Conservation (phyloP, 2,113 vertebrate species). For the Syrrhaptes paradoxus region DNA sequence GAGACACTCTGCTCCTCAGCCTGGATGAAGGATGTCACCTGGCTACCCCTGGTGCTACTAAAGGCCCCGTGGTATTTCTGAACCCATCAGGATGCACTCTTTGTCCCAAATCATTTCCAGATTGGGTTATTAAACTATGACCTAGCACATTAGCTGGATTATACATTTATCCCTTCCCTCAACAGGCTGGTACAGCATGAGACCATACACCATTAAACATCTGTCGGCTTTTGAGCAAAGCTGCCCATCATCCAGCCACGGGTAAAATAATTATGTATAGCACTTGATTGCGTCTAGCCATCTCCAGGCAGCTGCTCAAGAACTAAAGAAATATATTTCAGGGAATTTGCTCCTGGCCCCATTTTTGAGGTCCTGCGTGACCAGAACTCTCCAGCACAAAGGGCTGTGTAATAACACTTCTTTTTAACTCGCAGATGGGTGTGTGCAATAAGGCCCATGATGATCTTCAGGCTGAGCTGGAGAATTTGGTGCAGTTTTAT, state of each 20-base stretch:
- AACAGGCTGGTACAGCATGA: not conserved
- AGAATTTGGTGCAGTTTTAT: not conserved
- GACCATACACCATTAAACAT: not conserved
- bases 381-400: not conserved
- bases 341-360: not conserved
- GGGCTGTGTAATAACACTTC: not conserved
- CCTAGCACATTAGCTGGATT: not conserved
- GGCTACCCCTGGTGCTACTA: not conserved
- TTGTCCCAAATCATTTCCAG: not conserved
- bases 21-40: not conserved
- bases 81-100: not conserved
- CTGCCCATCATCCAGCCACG: not conserved
- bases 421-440: not conserved
- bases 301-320: not conserved
- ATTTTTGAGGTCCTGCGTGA: not conserved
- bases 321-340: not conserved
- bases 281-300: not conserved
- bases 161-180: slow-evolving; percentile 1
- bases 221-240: slow-evolving; percentile 38
- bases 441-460: not conserved
- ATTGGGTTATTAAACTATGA: not conserved
- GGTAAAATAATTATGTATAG: slow-evolving; percentile 29
- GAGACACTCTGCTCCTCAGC: not conserved
- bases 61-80: not conserved
- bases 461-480: not conserved